Conservation (phyloP, 2,888 invertebrate species). For the Schizotus pectinicornis region DNA sequence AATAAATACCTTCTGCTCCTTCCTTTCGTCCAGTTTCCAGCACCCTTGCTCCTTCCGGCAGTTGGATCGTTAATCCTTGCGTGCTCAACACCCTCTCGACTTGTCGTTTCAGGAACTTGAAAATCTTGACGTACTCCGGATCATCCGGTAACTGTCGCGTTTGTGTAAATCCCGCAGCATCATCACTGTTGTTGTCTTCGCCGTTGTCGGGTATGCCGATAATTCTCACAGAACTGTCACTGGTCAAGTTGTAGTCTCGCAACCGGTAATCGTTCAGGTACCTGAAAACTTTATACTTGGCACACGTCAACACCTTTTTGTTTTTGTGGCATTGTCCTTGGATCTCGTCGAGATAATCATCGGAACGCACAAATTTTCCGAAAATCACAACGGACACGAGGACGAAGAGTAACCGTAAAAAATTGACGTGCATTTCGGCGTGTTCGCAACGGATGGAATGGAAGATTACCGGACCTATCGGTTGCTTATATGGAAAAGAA, state of each 20-base stretch:
- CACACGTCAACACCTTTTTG: conserved; percentile 44
- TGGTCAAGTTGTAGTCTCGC: conserved; percentile 30
- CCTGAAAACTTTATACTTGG: conserved; percentile 46
- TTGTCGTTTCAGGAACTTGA: conserved; percentile 48
- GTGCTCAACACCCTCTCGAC: conserved; percentile 42
- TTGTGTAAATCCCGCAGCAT: too few species aligned
- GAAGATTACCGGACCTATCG: background rate
- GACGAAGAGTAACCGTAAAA: conserved; percentile 13
- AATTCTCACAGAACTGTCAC: conserved; percentile 41
- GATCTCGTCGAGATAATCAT: conserved; percentile 47
- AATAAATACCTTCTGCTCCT: too few species aligned
- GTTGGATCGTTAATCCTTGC: conserved; percentile 45
- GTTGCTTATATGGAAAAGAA: conserved; percentile 17
- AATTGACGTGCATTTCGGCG: too few species aligned
- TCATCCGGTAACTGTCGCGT: conserved; percentile 39
- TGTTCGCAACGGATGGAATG: background rate
- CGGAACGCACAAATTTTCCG: conserved; percentile 31
- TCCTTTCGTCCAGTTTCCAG: conserved; percentile 14
- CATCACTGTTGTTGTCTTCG: conserved; percentile 14
- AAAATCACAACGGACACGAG: conserved; percentile 22
- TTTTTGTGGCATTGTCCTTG: conserved; percentile 41
- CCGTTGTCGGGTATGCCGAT: conserved; percentile 37
- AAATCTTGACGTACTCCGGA: conserved; percentile 45
- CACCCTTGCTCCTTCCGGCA: conserved; percentile 46
- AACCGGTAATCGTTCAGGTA: conserved; percentile 40